Evolutionary conservation across 2,113 vertebrate species (phyloP).

Genomic region (Sturnus vulgaris): DNA sequence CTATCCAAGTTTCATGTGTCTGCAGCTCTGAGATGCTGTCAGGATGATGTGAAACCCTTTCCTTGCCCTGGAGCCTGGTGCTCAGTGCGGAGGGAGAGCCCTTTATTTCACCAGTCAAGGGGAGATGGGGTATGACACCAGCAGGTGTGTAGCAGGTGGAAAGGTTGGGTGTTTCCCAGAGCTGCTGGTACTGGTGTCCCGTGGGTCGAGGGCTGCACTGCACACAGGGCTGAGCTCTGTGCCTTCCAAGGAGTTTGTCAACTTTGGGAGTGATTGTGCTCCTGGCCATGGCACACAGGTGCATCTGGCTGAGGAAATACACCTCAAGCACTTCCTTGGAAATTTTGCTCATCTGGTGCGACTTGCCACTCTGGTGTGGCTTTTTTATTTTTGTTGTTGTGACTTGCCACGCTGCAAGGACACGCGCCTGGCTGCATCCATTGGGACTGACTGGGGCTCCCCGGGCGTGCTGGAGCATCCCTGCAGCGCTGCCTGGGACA

Average conservation of each 20-base stretch:
- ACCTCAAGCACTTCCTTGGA: too few relatives aligned
- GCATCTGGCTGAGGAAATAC: background rate
- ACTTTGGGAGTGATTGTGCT: background rate
- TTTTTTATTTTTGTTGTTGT: too few relatives aligned
- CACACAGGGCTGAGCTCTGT: background rate
- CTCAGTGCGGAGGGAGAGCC: background rate
- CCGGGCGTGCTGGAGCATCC: background rate
- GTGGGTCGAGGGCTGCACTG: background rate
- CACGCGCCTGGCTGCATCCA: rapidly evolving
- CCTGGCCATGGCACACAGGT: rapidly evolving
- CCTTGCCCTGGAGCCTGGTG: background rate
- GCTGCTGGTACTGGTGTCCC: background rate
- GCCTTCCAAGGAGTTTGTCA: background rate
- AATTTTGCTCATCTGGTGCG: background rate
- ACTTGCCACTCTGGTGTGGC: background rate
- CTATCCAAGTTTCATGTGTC: background rate
- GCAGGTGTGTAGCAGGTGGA: rapidly evolving
- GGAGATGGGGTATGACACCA: background rate
- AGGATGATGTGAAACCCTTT: background rate
- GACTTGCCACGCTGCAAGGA: background rate
- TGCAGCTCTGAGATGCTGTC: background rate
- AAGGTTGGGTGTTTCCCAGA: background rate
- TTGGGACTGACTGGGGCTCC: rapidly evolving
- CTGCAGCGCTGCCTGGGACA: rapidly evolving
- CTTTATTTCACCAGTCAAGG: background rate